These are phyloP conservation scores for Platyrinchus mystaceus DNA, from an alignment of 2,797 vertebrate genomes.

Conservation along the genomic window DNA sequence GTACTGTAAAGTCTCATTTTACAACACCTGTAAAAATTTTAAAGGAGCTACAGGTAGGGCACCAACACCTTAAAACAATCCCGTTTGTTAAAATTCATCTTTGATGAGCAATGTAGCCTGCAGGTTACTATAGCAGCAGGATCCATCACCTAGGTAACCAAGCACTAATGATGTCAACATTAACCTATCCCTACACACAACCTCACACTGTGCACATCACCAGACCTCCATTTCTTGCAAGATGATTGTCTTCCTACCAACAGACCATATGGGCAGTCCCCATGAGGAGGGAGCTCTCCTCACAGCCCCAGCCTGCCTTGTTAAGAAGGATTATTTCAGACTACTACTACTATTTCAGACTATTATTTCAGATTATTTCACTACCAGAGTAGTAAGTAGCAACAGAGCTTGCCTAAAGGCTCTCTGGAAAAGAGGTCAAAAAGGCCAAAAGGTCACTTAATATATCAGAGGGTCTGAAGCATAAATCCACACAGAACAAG, in stretches of 20 bases:
- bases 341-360: too few relatives aligned
- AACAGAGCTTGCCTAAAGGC: background rate
- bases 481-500: background rate
- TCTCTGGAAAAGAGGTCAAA: background rate
- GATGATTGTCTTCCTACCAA: background rate
- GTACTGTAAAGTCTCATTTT: background rate
- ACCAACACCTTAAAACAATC: background rate
- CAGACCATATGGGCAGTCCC: background rate
- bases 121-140: conserved; percentile 51
- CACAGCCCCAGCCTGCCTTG: background rate
- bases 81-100: background rate
- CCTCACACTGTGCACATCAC: background rate
- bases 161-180: background rate
- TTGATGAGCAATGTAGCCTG: background rate
- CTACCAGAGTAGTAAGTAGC: background rate
- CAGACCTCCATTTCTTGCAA: background rate
- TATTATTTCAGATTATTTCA: too few relatives aligned
- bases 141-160: conserved; percentile 60
- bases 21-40: background rate
- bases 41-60: background rate
- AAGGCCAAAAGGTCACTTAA: background rate
- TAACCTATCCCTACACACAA: background rate
- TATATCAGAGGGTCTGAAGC: background rate
- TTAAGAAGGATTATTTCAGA: background rate
- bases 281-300: background rate